Conservation (phyloP, 2,113 vertebrate genomes). For the Hyperopisus bebe region DNA sequence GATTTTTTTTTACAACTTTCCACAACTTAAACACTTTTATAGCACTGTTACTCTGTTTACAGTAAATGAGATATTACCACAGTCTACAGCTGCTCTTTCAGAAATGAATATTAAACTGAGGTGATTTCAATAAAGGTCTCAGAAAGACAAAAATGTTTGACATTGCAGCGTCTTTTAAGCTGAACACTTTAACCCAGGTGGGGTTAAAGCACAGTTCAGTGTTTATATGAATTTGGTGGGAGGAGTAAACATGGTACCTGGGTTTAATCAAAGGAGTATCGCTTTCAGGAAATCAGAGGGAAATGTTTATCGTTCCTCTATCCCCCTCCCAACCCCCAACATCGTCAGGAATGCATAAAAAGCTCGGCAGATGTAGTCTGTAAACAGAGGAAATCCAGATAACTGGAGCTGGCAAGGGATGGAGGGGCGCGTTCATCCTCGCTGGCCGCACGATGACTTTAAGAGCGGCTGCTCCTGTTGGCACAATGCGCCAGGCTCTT, state of each 20-base stretch:
- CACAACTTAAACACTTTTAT: neutral
- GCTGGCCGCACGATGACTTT: neutral
- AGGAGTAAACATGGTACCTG: neutral
- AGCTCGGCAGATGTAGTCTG: neutral
- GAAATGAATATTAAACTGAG: neutral
- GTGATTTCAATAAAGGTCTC: neutral
- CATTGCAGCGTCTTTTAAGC: neutral
- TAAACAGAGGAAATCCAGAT: neutral
- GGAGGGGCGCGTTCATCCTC: neutral
- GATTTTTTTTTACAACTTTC: neutral
- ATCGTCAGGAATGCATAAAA: neutral
- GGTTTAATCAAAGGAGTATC: neutral
- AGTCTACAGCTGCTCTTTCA: neutral
- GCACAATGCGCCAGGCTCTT: neutral
- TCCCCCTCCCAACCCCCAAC: neutral
- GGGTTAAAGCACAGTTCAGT: neutral
- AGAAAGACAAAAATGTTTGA: neutral
- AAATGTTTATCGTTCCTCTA: neutral
- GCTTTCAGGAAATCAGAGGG: neutral
- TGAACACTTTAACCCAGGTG: neutral
- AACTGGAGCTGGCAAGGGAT: neutral
- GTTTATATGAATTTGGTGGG: neutral
- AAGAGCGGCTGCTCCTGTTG: neutral
- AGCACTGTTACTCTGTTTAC: neutral
- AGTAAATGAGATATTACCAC: neutral